A percentile compares a stretch with the other conserved stretches of the same genome.
Conservation (phyloP, 1,140 invertebrate species). For the Ganaspis sp. region DNA sequence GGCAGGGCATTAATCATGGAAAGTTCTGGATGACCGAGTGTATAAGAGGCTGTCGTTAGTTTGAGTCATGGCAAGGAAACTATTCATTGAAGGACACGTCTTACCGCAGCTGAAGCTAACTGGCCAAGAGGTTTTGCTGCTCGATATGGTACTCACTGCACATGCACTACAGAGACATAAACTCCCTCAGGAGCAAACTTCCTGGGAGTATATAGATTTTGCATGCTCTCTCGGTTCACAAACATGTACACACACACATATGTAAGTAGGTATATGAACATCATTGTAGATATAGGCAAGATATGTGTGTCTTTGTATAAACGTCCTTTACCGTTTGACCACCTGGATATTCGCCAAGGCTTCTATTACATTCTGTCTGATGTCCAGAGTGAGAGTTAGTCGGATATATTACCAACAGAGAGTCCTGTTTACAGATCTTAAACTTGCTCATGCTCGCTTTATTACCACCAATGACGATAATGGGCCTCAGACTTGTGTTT, state of each 20-base stretch:
- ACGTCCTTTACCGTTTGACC: constrained; percentile 49
- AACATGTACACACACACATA: no score
- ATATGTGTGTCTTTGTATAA: background rate
- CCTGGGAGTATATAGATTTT: constrained; percentile 25
- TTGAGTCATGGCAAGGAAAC: constrained; percentile 18
- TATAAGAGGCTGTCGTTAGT: constrained; percentile 9
- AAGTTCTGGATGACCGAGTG: constrained; percentile 9
- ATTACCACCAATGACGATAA: background rate
- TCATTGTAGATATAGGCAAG: constrained; percentile 16
- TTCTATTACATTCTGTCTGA: constrained; percentile 66
- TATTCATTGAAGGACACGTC: constrained; percentile 40
- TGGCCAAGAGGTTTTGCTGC: constrained; percentile 54
- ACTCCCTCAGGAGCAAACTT: constrained; percentile 31
- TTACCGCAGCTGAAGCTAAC: constrained; percentile 45
- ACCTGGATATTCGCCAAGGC: constrained; percentile 62
- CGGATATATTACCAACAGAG: constrained; percentile 51
- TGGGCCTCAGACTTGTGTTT: background rate
- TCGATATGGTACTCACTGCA: constrained; percentile 44
- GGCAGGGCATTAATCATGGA: constrained; percentile 30
- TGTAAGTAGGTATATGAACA: background rate
- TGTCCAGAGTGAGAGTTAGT: constrained; percentile 47
- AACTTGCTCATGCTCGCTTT: background rate
- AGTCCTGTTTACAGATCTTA: constrained; percentile 57
- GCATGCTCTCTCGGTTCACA: background rate
- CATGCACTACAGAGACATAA: constrained; percentile 33